These are phyloP conservation scores for Aquatica leii DNA, from an alignment of 2,888 invertebrate genomes.

Conservation along the genomic window DNA sequence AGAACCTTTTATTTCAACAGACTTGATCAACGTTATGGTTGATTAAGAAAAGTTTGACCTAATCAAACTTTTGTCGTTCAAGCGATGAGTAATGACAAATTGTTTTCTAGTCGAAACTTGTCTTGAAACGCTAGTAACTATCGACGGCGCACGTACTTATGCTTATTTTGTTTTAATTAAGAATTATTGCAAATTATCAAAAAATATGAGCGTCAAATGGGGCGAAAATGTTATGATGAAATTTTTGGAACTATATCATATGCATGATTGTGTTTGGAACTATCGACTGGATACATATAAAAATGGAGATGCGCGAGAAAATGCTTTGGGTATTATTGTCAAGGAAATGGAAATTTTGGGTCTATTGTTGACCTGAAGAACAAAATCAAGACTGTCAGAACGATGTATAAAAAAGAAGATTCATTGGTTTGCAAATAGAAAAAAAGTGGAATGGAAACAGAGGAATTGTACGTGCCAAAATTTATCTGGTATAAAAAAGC, in stretches of 20 bases:
- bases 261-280: no score
- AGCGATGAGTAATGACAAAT: no score
- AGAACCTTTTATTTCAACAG: slow-evolving; percentile 20
- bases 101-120: slow-evolving; percentile 24
- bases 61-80: no score
- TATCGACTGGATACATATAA: slow-evolving; percentile 55
- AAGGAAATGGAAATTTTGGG: slow-evolving; percentile 50
- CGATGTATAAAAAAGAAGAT: slow-evolving; percentile 50
- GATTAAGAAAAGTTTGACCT: slow-evolving; percentile 7
- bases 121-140: slow-evolving; percentile 19
- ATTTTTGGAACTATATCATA: slow-evolving; percentile 54
- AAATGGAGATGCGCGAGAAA: slow-evolving; percentile 50
- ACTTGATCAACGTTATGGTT: slow-evolving; percentile 19
- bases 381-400: slow-evolving; percentile 58
- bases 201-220: slow-evolving; percentile 42
- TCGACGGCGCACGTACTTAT: no score
- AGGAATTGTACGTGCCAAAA: slow-evolving; percentile 37
- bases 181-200: background rate
- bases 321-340: slow-evolving; percentile 51
- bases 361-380: slow-evolving; percentile 52
- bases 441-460: slow-evolving; percentile 32
- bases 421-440: slow-evolving; percentile 9
- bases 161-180: background rate
- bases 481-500: slow-evolving; percentile 39
- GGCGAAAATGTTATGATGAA: slow-evolving; percentile 50